These are phyloP conservation scores for Brachyopa scutellaris DNA, from an alignment of 2,888 invertebrate genomes.

Conservation along the genomic window DNA sequence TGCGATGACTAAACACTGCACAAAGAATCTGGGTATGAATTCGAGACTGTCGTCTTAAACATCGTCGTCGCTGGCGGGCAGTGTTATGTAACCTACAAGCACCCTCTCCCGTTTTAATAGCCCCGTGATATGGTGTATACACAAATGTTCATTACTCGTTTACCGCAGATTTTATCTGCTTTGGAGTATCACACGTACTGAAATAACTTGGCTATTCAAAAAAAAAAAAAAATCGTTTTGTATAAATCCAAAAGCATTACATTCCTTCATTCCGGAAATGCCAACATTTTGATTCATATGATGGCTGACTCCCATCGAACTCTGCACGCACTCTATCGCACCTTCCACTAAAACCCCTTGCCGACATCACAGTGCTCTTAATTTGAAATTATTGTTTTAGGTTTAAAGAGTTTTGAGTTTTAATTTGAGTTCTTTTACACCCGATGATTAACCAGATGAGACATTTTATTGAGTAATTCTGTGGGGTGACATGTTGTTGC, in stretches of 20 bases:
- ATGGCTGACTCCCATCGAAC: neutral
- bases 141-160: slow-evolving; percentile 42
- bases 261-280: slow-evolving; percentile 50
- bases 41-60: no score
- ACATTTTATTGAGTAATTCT: neutral
- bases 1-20: slow-evolving; percentile 19
- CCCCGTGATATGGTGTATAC: slow-evolving; percentile 44
- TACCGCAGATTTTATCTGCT: slow-evolving; percentile 48
- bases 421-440: neutral
- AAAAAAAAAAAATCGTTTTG: no score
- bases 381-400: neutral
- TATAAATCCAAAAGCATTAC: slow-evolving; percentile 18
- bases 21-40: slow-evolving; percentile 1
- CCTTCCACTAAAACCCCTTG: neutral
- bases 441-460: neutral
- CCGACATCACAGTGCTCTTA: neutral
- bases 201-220: slow-evolving; percentile 29
- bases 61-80: slow-evolving; percentile 3
- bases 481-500: neutral
- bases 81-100: slow-evolving; percentile 41
- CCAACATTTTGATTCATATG: slow-evolving; percentile 53
- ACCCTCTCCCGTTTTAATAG: neutral
- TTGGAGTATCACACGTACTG: slow-evolving; percentile 44
- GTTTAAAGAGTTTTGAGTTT: neutral
- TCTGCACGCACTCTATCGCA: neutral